A percentile compares a stretch with the other conserved stretches of the same genome.
phyloP scores from a whole-genome alignment of 1,140 invertebrate species.

The Penaeus vannamei region DNA sequence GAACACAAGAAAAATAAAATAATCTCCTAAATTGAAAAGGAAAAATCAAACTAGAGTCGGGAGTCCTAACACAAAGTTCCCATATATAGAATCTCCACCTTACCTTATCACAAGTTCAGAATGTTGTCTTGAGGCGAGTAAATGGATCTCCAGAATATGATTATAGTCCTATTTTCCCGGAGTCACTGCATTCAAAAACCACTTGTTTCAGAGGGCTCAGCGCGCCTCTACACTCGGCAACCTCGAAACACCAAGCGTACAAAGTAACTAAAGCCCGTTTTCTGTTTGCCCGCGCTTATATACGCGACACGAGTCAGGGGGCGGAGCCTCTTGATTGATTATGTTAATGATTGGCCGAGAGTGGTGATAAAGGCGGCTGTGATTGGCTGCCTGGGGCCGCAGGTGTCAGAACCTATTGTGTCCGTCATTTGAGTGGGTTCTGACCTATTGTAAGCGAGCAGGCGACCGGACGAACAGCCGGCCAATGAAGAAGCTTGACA shows the following conservation, averaged over 20 bases:
- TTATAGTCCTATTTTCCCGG: no score
- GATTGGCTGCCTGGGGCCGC: conserved; percentile 66
- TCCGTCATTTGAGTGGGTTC: conserved; percentile 63
- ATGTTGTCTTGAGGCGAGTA: no score
- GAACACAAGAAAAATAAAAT: no score
- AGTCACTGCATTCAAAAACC: neutral
- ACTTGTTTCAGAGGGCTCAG: conserved; percentile 14
- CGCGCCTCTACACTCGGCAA: neutral
- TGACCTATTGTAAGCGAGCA: conserved; percentile 64
- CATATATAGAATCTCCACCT: no score
- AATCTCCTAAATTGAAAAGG: no score
- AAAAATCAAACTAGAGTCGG: no score
- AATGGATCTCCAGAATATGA: no score
- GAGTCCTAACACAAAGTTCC: no score
- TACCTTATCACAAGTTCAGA: no score
- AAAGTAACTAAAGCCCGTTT: conserved; percentile 62
- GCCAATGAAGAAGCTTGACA: conserved; percentile 53
- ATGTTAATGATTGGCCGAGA: conserved; percentile 68
- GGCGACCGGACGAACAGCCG: conserved; percentile 11
- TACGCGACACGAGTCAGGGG: conserved; percentile 51
- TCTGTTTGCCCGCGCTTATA: conserved; percentile 52
- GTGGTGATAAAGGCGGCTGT: conserved; percentile 63
- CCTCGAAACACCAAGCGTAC: conserved; percentile 39
- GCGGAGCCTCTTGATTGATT: conserved; percentile 68
- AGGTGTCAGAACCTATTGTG: conserved; percentile 67